Evolutionary conservation across 2,888 invertebrate genomes (phyloP).

Genomic region (Hemicrepidius hirtus): DNA sequence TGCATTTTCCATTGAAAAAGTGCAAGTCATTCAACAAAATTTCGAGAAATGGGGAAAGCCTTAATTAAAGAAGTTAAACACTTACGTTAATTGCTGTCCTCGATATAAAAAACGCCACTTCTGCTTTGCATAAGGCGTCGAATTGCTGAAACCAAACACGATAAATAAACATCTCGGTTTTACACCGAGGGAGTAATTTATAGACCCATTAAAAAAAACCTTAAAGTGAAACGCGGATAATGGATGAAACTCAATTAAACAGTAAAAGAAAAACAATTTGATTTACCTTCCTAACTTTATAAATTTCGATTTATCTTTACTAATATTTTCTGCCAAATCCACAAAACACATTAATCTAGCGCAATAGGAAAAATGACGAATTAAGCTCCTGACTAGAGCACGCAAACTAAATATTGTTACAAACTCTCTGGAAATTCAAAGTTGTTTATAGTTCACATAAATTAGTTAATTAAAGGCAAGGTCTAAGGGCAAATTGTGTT

Average conservation of each 20-base stretch:
- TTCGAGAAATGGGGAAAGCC: not conserved
- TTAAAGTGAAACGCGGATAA: slow-evolving; percentile 23
- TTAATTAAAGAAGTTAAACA: slow-evolving; percentile 62
- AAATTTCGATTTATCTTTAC: slow-evolving; percentile 22
- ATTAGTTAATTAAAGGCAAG: slow-evolving; percentile 7
- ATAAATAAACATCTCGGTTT: slow-evolving; percentile 29
- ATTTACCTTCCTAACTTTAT: slow-evolving; percentile 19
- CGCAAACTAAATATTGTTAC: not conserved
- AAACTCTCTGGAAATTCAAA: not conserved
- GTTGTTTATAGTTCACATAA: not conserved
- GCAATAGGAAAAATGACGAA: slow-evolving; percentile 9
- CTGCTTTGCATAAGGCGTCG: slow-evolving; percentile 85
- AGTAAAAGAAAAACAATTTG: not conserved
- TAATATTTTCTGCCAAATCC: not conserved
- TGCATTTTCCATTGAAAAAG: slow-evolving; percentile 32
- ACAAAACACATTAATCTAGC: slow-evolving; percentile 16
- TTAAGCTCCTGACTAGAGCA: not conserved
- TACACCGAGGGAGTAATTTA: slow-evolving; percentile 23
- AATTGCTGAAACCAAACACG: slow-evolving; percentile 79
- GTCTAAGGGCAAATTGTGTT: not conserved
- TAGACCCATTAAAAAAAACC: slow-evolving; percentile 30
- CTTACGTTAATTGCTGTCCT: slow-evolving; percentile 85
- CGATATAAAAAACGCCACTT: slow-evolving; percentile 84
- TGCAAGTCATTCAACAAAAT: slow-evolving; percentile 15
- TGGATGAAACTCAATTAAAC: slow-evolving; percentile 38